Base-by-base conservation (phyloP, 1,140 invertebrate genomes). In the Protaetia brevitarsis region DNA sequence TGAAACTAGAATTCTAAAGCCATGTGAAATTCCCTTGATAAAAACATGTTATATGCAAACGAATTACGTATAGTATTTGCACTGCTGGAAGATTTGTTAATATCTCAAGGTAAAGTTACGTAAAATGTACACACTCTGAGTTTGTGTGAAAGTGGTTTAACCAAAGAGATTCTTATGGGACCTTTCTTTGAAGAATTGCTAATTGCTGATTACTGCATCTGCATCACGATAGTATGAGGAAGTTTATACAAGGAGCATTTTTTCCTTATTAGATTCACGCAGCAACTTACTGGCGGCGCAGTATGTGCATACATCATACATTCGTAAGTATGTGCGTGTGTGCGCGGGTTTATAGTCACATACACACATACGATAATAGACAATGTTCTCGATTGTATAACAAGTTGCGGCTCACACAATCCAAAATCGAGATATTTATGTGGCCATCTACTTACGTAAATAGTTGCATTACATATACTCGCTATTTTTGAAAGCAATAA, bases 151-250 rank as follows among this genome's bases (percentile, higher is more conserved):
- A 51, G 3, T 51, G 41, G 10, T 51, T 51, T 51, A 51, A 51
- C 26, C 41, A 51, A 51, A 51, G 41, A 51, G 26, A 51, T 51
- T 21, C 16, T 51, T 51, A 10, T 51, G 41, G 16, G 41, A 45
- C 37, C 37, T 45, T 45, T 45, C 37, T 19, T 45, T n/a, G n/a
- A 19, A 6, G 16, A 16, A 51, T 23, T 51, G 26, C 41, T 21
- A 51, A 51, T 51, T 51, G n/a, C 41, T 51, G 19, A 51, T 51
- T 51, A 51, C 11, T 51, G 34, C 41, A 51, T 51, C 41, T 51
- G 21, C 41, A 10, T n/a, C n/a, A 23, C 41, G 41, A 23, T 23
- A 51, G 16, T 16, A 51, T 19, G 16, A 51, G 41, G 41, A 51
- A 51, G 41, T 51, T 51, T 51, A 51, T 23, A 51, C 41, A 51